Percentiles rank a stretch among this genome's conserved stretches.
phyloP scores from a whole-genome alignment of 1,140 invertebrate species.

The Periplaneta americana region DNA sequence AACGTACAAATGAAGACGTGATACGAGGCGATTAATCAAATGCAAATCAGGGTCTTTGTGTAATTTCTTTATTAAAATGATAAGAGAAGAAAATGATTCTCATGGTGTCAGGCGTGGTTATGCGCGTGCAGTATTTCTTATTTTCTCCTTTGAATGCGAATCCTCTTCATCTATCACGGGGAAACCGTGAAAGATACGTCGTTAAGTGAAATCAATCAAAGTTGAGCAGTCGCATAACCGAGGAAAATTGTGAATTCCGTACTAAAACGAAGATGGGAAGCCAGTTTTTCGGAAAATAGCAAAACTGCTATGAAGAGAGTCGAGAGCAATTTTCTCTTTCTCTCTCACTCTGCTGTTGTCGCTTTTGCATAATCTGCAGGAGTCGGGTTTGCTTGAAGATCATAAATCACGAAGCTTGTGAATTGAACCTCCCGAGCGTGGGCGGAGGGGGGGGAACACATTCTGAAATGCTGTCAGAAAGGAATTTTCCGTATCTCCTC shows the following conservation, averaged over 20 bases:
- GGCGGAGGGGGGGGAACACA: neutral
- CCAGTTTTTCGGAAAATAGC: neutral
- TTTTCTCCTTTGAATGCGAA: too few relatives aligned
- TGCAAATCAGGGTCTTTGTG: too few relatives aligned
- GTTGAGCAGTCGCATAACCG: neutral
- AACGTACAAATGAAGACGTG: too few relatives aligned
- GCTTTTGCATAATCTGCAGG: neutral
- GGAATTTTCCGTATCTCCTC: neutral
- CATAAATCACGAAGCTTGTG: neutral
- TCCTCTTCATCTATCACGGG: neutral
- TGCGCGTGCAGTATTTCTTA: too few relatives aligned
- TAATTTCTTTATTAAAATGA: too few relatives aligned
- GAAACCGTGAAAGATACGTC: neutral
- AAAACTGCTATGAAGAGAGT: neutral
- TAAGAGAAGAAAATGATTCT: too few relatives aligned
- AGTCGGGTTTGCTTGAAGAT: neutral
- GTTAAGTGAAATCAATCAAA: neutral
- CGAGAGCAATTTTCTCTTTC: neutral
- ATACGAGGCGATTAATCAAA: too few relatives aligned
- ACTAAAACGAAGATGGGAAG: neutral
- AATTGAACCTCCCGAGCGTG: neutral
- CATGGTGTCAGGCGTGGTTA: too few relatives aligned
- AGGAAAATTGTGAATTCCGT: neutral
- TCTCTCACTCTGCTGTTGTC: neutral
- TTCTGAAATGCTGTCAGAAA: neutral